Evolutionary conservation across 2,113 vertebrate genomes (phyloP).

Genomic region (Cololabis saira): DNA sequence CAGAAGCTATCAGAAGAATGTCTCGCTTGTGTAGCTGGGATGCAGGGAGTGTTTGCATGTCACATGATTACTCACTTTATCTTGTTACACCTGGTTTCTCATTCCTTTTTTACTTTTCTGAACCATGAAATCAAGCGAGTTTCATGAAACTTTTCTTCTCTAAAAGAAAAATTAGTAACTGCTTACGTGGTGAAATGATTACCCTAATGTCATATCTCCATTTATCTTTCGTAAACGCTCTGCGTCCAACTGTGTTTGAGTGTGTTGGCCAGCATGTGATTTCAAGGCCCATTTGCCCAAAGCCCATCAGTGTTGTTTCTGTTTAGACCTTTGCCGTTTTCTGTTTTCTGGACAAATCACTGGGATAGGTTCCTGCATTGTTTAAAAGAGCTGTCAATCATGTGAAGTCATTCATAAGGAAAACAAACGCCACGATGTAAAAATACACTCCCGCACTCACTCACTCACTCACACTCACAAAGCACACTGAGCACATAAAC

Average conservation of each 20-base stretch:
- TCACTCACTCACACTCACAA: constrained; percentile 63
- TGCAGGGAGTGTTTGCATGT: constrained; percentile 13
- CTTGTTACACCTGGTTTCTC: background rate
- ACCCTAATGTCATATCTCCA: background rate
- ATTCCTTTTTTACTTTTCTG: background rate
- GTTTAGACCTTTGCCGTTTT: constrained; percentile 42
- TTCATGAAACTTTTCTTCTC: background rate
- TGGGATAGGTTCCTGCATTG: constrained; percentile 59
- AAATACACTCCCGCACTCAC: constrained; percentile 63
- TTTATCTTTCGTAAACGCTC: constrained; percentile 10
- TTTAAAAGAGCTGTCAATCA: constrained; percentile 74
- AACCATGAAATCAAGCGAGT: background rate
- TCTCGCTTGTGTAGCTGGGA: constrained; percentile 12
- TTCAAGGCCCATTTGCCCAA: constrained; percentile 43
- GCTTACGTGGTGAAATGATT: background rate
- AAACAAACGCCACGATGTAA: constrained; percentile 73
- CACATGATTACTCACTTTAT: constrained; percentile 19
- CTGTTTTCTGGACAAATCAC: constrained; percentile 47
- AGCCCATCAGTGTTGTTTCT: constrained; percentile 52
- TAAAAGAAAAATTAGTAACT: background rate
- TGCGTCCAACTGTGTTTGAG: constrained; percentile 3
- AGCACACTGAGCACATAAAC: constrained; percentile 71
- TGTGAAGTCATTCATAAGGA: constrained; percentile 72
- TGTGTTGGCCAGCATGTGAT: constrained; percentile 32
- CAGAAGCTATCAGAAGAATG: constrained; percentile 25